Base-by-base conservation (phyloP, 2,888 invertebrate genomes). In the Chalcosyrphus nemorum region DNA sequence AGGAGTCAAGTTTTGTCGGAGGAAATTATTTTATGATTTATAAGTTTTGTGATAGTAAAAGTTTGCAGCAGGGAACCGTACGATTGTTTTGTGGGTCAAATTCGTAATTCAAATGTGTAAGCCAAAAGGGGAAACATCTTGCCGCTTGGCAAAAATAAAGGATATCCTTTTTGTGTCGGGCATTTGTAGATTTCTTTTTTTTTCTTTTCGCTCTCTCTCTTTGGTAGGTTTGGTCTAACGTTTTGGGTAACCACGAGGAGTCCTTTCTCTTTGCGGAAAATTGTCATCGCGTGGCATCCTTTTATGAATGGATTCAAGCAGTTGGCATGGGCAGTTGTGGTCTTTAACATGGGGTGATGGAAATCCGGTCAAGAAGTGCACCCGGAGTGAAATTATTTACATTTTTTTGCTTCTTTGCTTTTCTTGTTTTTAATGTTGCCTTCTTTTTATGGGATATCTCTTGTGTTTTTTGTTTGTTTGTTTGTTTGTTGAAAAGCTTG, bases 11-110 rank as follows among this genome's bases (percentile, higher is more conserved):
- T 66, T 76, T 77, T 82, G 65, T 77, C 57, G 65, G 43, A 78
- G 80, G 84, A 80, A 84, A 84, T 84, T 80, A 84, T 84, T 84
- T 80, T 84, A 80, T 84, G 84, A 84, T 84, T 78, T 84, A 84
- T 84, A 84, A 80, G 74, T 84, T 84, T 80, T 84, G 84, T 80
- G 80, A 84, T 80, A 74, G 72, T 78, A 84, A 80, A 84, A 84
- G 80, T 84, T 84, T 78, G 59, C 72, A 71, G 59, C 72, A 71
- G 59, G 56, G 45, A 19, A 56, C 38, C 66, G 59, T 71, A 72
- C 82, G 45, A 68, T 78, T 82, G 82, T 72, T 82, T 81, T 82
- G 78, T 82, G 82, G 82, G 82, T 72, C 82, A 78, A 66, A 82
- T 82, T 66, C 72, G 82, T 82, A 78, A 82, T 71, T 78, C 61